Evolutionary conservation across 2,797 vertebrate species (phyloP).

Genomic region (Danio albolineatus): DNA sequence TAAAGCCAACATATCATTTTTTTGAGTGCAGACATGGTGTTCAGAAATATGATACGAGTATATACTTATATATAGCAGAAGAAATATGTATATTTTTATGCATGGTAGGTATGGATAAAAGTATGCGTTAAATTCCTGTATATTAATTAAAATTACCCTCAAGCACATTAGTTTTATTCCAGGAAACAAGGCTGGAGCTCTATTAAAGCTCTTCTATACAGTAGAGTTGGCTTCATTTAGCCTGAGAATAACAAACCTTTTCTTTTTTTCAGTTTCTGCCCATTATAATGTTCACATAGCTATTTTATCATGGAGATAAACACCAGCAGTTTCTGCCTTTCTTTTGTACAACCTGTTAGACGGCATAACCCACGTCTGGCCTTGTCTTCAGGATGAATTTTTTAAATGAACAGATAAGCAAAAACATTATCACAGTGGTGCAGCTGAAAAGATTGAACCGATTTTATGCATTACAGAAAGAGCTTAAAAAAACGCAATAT

Average conservation of each 20-base stretch:
- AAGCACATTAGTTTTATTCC: background rate
- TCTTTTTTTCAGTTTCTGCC: background rate
- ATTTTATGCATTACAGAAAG: background rate
- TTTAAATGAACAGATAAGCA: conserved; percentile 14
- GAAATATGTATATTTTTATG: background rate
- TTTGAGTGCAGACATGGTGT: background rate
- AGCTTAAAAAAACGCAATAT: conserved; percentile 2
- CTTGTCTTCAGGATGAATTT: conserved; percentile 20
- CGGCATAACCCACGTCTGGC: conserved; percentile 13
- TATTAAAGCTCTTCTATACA: background rate
- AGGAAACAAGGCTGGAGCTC: background rate
- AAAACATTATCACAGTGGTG: conserved; percentile 18
- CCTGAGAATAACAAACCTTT: background rate
- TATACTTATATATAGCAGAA: background rate
- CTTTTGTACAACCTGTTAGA: conserved; percentile 28
- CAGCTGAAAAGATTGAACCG: conserved; percentile 3
- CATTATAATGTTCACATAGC: conserved; percentile 9
- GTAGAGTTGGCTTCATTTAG: background rate
- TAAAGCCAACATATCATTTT: no score
- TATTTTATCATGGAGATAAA: conserved; percentile 1
- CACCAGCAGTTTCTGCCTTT: conserved; percentile 43
- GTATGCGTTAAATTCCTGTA: background rate
- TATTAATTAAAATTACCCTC: background rate
- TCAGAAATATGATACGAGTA: background rate
- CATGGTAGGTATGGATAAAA: background rate